These are phyloP conservation scores for Drosophila pallidifrons DNA, from an alignment of 1,140 invertebrate species.

Conservation along the genomic window DNA sequence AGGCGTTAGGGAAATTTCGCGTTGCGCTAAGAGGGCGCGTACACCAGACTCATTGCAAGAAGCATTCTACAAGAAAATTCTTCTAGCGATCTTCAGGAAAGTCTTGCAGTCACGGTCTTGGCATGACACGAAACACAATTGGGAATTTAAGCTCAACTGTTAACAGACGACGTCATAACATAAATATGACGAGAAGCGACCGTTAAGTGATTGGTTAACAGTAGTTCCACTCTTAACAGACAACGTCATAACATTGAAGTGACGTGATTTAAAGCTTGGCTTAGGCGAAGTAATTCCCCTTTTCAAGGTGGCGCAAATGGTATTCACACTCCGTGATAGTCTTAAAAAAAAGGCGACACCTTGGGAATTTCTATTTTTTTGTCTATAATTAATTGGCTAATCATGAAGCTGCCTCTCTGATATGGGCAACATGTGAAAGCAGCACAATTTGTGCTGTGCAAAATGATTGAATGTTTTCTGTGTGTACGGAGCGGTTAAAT, in stretches of 20 bases:
- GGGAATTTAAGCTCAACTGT: neutral
- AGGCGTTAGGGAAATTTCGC: no score
- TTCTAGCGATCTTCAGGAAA: no score
- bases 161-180: neutral
- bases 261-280: neutral
- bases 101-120: no score
- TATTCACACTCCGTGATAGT: neutral
- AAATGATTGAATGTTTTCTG: conserved; percentile 1
- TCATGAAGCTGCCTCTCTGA: conserved; percentile 2
- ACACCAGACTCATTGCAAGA: no score
- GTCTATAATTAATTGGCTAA: neutral
- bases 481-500: neutral
- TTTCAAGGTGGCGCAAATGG: neutral
- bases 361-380: neutral
- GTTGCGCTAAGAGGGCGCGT: no score
- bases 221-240: neutral
- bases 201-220: neutral
- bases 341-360: neutral
- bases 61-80: no score
- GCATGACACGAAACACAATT: no score
- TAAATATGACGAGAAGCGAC: no score
- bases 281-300: neutral
- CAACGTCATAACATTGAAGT: no score
- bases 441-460: neutral
- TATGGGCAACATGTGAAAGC: conserved; percentile 1